Base-by-base conservation (phyloP, 2,113 vertebrate genomes). In the Ochotona curzoniae region DNA sequence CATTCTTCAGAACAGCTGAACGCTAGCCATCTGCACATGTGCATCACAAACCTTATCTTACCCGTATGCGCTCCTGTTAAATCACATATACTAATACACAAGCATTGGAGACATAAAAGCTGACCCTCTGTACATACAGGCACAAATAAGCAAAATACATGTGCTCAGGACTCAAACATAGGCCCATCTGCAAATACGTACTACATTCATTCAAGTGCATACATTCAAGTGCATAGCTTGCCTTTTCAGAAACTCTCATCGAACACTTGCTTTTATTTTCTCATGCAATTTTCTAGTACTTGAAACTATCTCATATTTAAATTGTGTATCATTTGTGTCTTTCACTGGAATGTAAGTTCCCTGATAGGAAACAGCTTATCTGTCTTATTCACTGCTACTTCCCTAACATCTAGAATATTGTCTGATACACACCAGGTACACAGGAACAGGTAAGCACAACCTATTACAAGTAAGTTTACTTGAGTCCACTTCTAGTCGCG, bases 291-390 rank as follows among this genome's bases (percentile, higher is more conserved):
- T 90, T 83, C 32, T 30, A 89, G 88, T 89, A 91, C 57, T 91
- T 93, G 49, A 90, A 94, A 88, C 92, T 73, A 90, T 90, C 26
- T 87, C 60, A 60, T 74, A 75, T 91, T 84, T 95, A 93, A 89
- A 61, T 87, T 85, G 49, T 64, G 47, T 93, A 81, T 92, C 67
- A 93, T 83, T 80, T 73, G 5, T 90, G 13, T 71, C 28, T 63
- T 82, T 95, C 64, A 84, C 44, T 94, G 32, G 81, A 76, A 89
- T 86, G 83, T 91, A 91, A 75, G n/a, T 30, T 83, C 64, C 79
- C 89, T 18, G 18, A 83, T 7, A 91, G 47, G 28, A 96, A 51
- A 94, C 32, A 87, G n/a, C 15, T 91, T 20, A 5, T 66, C 75
- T 90, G 63, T 69, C 18, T 84, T 78, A 17, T 86, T 89, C 26